Base-by-base conservation (phyloP, 2,888 invertebrate genomes). In the Lasioglossum marginatum region DNA sequence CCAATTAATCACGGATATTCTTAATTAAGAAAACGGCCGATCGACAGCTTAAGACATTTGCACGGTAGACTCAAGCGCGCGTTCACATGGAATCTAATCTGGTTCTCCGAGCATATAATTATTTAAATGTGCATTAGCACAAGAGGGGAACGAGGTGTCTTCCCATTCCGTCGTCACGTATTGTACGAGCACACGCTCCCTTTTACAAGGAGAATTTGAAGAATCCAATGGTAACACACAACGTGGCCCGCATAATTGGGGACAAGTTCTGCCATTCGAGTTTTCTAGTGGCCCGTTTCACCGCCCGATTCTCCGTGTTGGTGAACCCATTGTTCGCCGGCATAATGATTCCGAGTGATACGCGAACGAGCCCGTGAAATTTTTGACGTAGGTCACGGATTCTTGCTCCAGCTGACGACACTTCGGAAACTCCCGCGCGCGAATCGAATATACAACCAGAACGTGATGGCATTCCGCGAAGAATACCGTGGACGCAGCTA, bases 311-410 rank as follows among this genome's bases (percentile, higher is more conserved):
- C n/a, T 4, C 19, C 23, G 63, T 27, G 52, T 60, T 3, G 16
- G 75, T 43, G 60, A 48, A 45, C 27, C 75, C 75, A 84, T 81
- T 81, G 86, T 85, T 87, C 85, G 37, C 52, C 27, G 48, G 78
- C 34, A 81, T 82, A 85, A 89, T 82, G 89, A 89, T 85, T 70
- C 63, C 63, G 37, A 70, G 84, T 60, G 76, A 87, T 83, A 88
- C 68, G 68, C 68, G 68, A 91, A 86, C 81, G 83, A 75, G 52
- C 79, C 48, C 91, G 89, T 90, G 88, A 92, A 92, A 92, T 92
- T 91, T 57, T 63, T 91, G 87, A 83, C 90, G 90, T 92, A 92
- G 92, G 92, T 92, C 92, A 91, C 83, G 86, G 83, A 82, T 83
- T 88, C 81, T 79, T 48, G 79, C 85, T 79, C 63, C 79, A 68